Conservation (phyloP, 2,797 vertebrate species). For the Rachycentron canadum region DNA sequence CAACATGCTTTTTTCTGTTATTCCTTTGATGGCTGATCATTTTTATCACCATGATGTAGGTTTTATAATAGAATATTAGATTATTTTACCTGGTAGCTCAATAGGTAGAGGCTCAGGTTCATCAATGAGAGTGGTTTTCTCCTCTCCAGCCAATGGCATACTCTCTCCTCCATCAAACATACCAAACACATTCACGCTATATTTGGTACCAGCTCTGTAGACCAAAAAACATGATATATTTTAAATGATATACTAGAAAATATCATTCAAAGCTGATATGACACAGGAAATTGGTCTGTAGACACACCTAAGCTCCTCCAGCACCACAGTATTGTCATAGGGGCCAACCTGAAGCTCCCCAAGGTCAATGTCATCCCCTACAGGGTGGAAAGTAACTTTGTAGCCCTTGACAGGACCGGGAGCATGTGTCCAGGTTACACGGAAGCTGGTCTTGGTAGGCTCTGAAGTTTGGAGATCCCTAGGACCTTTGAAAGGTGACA, state of each 20-base stretch:
- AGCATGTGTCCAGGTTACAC: conserved; percentile 96
- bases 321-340: conserved; percentile 96
- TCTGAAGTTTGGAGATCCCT: conserved; percentile 97
- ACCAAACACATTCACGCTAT: conserved; percentile 95
- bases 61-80: background rate
- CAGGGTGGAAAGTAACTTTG: conserved; percentile 95
- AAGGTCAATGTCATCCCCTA: conserved; percentile 86
- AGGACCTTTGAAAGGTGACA: conserved; percentile 93
- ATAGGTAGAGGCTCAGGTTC: conserved; percentile 80
- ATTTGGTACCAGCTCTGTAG: conserved; percentile 94
- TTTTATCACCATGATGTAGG: too few species aligned
- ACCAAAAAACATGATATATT: conserved; percentile 2
- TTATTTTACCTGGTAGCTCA: conserved; percentile 74
- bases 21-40: conserved; percentile 1
- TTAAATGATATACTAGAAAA: background rate
- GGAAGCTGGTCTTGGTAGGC: conserved; percentile 94
- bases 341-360: conserved; percentile 92
- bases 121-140: conserved; percentile 95
- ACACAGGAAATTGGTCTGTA: background rate
- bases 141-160: conserved; percentile 94
- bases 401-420: conserved; percentile 95
- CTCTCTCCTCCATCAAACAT: conserved; percentile 98
- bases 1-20: conserved; percentile 11
- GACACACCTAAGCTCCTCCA: conserved; percentile 95
- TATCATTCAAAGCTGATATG: background rate